These are phyloP conservation scores for Lonchura striata DNA, from an alignment of 2,113 vertebrate species.

Conservation along the genomic window DNA sequence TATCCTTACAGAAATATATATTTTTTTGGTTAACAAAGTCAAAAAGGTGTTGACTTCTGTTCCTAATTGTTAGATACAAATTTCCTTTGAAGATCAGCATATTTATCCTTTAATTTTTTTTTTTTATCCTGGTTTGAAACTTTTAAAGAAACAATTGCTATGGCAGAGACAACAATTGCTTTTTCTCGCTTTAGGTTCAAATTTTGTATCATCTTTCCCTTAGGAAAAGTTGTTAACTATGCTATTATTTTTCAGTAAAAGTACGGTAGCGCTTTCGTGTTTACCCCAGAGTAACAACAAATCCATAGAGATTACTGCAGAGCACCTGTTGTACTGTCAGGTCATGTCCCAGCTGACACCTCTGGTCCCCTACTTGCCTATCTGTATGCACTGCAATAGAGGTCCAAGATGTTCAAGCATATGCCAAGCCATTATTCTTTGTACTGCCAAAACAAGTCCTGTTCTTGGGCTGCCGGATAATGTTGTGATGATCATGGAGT, in stretches of 20 bases:
- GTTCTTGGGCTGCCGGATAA: not conserved
- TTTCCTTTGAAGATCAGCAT: not conserved
- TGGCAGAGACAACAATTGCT: not conserved
- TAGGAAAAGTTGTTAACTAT: not conserved
- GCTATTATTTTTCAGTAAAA: not conserved
- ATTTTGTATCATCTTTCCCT: not conserved
- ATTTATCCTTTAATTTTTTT: not conserved
- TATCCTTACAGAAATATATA: not conserved
- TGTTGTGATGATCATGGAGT: not conserved
- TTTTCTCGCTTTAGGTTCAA: not conserved
- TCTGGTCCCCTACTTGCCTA: not conserved
- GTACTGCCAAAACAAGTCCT: not conserved
- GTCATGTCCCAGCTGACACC: not conserved
- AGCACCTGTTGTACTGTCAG: not conserved
- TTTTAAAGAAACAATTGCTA: fast-evolving
- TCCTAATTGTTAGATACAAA: not conserved
- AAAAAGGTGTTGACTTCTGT: not conserved
- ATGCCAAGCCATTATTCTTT: fast-evolving
- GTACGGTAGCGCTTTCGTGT: not conserved
- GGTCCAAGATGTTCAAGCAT: not conserved
- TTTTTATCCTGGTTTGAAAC: not conserved
- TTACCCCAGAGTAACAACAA: not conserved
- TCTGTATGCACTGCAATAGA: fast-evolving
- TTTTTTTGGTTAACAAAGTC: not conserved
- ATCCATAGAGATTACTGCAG: not conserved